These are phyloP conservation scores for Carassius auratus DNA, from an alignment of 2,113 vertebrate species.

Conservation along the genomic window DNA sequence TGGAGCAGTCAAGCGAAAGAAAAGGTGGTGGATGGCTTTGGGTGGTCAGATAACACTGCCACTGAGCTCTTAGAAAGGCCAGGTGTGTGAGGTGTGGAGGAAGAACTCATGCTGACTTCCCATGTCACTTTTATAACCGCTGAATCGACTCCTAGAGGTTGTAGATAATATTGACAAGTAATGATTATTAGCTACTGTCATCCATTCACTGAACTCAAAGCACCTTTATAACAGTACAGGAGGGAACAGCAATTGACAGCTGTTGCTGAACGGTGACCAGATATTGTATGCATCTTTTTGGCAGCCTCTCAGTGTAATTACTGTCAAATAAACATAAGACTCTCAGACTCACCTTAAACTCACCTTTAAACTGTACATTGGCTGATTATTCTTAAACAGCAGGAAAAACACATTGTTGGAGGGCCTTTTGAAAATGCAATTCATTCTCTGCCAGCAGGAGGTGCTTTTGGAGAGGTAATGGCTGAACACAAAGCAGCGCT, in stretches of 20 bases:
- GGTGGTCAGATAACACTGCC: conserved; percentile 14
- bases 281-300: no score
- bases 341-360: no score
- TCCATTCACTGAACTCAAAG: background rate
- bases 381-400: no score
- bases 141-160: background rate
- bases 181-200: background rate
- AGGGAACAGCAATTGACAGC: background rate
- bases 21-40: conserved; percentile 75
- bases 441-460: no score
- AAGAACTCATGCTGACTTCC: background rate
- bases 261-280: background rate
- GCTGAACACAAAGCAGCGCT: no score
- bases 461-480: no score
- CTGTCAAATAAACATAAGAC: no score
- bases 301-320: no score
- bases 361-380: no score
- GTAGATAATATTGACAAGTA: background rate
- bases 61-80: conserved; percentile 22
- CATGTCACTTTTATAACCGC: background rate
- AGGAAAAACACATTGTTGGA: no score
- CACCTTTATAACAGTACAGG: background rate
- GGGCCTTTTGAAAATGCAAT: no score
- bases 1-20: conserved; percentile 76
- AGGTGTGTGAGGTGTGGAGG: conserved; percentile 2